Evolutionary conservation across 2,797 vertebrate species (phyloP).

Genomic region (Falco biarmicus): DNA sequence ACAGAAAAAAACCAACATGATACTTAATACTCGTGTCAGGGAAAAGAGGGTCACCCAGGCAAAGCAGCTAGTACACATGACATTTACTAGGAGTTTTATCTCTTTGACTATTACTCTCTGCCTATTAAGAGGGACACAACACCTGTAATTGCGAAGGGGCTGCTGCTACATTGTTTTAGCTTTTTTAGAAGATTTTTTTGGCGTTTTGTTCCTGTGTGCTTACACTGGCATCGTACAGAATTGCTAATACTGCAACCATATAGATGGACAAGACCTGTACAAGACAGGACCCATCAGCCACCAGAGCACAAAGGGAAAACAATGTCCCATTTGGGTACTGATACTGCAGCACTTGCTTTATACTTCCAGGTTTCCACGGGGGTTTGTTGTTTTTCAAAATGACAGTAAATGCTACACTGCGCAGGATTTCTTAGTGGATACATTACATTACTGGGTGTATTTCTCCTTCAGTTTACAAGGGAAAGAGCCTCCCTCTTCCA

Average conservation of each 20-base stretch:
- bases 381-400: background rate
- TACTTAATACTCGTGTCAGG: background rate
- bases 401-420: background rate
- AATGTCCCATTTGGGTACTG: rapidly evolving
- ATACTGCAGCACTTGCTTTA: background rate
- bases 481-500: background rate
- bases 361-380: background rate
- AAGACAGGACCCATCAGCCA: background rate
- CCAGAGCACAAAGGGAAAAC: background rate
- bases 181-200: background rate
- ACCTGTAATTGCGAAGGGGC: background rate
- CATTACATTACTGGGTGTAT: background rate
- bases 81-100: background rate
- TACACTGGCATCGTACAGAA: background rate
- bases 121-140: background rate
- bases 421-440: background rate
- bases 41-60: background rate
- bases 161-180: background rate
- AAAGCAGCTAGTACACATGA: background rate
- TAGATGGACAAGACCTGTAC: rapidly evolving
- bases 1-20: background rate
- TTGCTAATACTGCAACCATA: background rate
- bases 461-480: background rate
- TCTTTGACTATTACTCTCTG: background rate
- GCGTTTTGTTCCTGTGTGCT: background rate